These are phyloP conservation scores for Drosophila kepulauana DNA, from an alignment of 1,140 invertebrate species.

Conservation along the genomic window DNA sequence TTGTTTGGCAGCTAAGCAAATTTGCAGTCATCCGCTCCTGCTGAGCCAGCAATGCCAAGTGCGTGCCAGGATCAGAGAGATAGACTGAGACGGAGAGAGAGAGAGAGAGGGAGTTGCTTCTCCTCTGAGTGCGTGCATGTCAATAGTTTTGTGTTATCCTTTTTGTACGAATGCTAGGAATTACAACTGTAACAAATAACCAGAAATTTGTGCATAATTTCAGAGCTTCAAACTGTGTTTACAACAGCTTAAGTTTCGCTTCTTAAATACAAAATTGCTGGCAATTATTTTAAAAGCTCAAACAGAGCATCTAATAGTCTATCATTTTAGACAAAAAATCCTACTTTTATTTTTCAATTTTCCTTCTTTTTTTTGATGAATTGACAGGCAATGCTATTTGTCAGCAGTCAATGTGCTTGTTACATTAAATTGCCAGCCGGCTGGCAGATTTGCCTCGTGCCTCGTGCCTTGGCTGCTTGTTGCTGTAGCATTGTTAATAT, in stretches of 20 bases:
- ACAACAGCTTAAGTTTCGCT: too few species aligned
- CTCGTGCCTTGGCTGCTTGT: neutral
- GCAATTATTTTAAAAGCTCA: neutral
- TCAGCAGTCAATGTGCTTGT: conserved; percentile 84
- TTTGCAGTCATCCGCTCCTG: conserved; percentile 59
- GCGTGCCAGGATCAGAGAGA: conserved; percentile 51
- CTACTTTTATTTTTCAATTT: conserved; percentile 22
- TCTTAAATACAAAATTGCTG: too few species aligned
- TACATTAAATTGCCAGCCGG: conserved; percentile 81
- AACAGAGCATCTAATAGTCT: conserved; percentile 11
- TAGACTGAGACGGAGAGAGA: too few species aligned
- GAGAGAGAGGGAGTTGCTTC: conserved; percentile 1
- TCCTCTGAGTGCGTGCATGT: conserved; percentile 57
- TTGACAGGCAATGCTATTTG: conserved; percentile 84
- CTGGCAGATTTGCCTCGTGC: conserved; percentile 1
- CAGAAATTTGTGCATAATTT: too few species aligned
- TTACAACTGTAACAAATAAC: too few species aligned
- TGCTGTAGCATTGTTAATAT: conserved; percentile 70
- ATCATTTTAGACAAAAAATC: neutral
- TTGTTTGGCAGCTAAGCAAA: conserved; percentile 83
- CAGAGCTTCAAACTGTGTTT: too few species aligned
- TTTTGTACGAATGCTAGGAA: neutral
- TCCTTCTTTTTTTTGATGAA: conserved; percentile 80
- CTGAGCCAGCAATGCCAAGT: conserved; percentile 66
- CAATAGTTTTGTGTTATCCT: conserved; percentile 67